These are phyloP conservation scores for Brachyopa scutellaris DNA, from an alignment of 2,888 invertebrate genomes.

Conservation along the genomic window DNA sequence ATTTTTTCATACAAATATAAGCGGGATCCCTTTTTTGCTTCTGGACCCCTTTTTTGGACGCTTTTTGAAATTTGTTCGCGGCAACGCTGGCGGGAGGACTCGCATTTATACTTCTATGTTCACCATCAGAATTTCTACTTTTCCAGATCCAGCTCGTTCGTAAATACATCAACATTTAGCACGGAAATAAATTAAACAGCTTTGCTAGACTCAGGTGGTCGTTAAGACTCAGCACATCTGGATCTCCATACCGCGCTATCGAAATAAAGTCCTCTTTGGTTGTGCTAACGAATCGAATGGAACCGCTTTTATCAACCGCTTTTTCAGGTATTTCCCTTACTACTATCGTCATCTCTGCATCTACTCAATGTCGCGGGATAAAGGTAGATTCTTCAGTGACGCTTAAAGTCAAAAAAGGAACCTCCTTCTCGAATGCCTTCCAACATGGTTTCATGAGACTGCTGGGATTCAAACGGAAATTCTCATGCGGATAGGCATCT, in stretches of 20 bases:
- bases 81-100: too few species aligned
- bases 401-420: slow-evolving; percentile 88
- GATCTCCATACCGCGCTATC: slow-evolving; percentile 77
- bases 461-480: slow-evolving; percentile 88
- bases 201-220: slow-evolving; percentile 84
- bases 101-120: too few species aligned
- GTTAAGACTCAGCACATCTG: slow-evolving; percentile 78
- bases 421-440: slow-evolving; percentile 89
- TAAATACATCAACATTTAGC: slow-evolving; percentile 96
- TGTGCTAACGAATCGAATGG: slow-evolving; percentile 91
- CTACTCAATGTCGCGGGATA: slow-evolving; percentile 87
- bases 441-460: slow-evolving; percentile 93
- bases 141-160: too few species aligned
- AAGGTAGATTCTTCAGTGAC: slow-evolving; percentile 86
- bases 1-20: too few species aligned
- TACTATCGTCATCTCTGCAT: slow-evolving; percentile 92
- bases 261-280: slow-evolving; percentile 93
- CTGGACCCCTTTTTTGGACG: too few species aligned
- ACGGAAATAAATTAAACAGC: slow-evolving; percentile 89
- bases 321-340: slow-evolving; percentile 94
- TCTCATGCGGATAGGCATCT: slow-evolving; percentile 82
- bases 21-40: too few species aligned
- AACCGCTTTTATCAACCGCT: slow-evolving; percentile 96
- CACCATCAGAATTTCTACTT: too few species aligned
- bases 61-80: too few species aligned